A percentile compares a stretch with the other conserved stretches of the same genome.
phyloP scores from a whole-genome alignment of 2,797 vertebrate species.

The Artibeus jamaicensis region DNA sequence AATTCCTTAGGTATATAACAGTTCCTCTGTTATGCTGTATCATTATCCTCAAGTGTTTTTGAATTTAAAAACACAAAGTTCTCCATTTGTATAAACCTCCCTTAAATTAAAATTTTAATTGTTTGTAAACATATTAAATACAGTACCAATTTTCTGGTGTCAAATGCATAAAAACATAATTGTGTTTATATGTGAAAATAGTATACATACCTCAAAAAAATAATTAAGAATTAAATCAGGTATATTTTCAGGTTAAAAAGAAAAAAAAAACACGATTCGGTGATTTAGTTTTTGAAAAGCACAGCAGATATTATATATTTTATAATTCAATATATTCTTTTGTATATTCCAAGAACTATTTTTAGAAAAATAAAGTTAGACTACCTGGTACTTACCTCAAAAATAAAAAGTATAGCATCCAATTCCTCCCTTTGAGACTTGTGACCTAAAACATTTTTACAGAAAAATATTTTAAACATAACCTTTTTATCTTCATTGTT shows the following conservation, averaged over 20 bases:
- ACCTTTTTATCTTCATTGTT: constrained; percentile 13
- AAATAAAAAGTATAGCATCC: constrained; percentile 99
- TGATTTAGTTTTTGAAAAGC: constrained; percentile 4
- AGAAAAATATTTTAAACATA: constrained; percentile 65
- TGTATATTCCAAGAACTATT: constrained; percentile 28
- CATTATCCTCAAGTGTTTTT: neutral
- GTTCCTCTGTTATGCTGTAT: neutral
- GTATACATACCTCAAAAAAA: neutral
- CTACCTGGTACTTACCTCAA: constrained; percentile 89
- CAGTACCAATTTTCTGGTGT: neutral
- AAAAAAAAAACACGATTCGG: neutral
- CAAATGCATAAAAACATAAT: constrained; percentile 25
- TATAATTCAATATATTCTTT: neutral
- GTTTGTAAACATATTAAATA: neutral
- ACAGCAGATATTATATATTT: neutral
- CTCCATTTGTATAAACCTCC: neutral
- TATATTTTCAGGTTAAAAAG: constrained; percentile 20
- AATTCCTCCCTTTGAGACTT: constrained; percentile 99
- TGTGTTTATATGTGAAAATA: constrained; percentile 34
- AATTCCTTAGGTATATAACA: neutral
- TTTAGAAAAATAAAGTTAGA: neutral
- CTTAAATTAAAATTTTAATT: constrained; percentile 27
- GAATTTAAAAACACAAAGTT: constrained; percentile 6
- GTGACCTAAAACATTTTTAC: constrained; percentile 88
- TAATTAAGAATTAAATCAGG: neutral